Base-by-base conservation (phyloP, 2,797 vertebrate genomes). In the Onychomys torridus region DNA sequence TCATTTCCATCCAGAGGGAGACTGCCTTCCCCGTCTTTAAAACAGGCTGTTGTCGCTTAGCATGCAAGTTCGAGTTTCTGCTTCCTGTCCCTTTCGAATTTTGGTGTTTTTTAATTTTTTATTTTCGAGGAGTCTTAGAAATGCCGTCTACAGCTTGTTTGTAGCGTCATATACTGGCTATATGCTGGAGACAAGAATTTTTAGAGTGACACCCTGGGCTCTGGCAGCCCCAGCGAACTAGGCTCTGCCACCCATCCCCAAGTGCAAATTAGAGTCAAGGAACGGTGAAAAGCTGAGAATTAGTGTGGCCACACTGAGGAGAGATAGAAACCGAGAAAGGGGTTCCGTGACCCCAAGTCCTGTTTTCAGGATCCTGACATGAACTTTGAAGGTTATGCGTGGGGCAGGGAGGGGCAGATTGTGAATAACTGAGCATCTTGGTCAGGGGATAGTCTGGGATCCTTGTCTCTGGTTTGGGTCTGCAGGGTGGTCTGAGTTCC, bases 61-160 rank as follows among this genome's bases (percentile, higher is more conserved):
- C 61, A 89, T 88, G 91, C n/a, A 90, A 34, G 55, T 69, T 93
- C n/a, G 23, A 46, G 59, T 71, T 96, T 93, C 77, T 75, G 32
- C 21, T 89, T 91, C 69, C 81, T 71, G 46, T 76, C 77, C 34
- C 88, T 90, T 90, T 65, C 73, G 82, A 52, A 46, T 12, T 90
- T 93, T 84, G 43, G 0, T 3, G n/a, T 59, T 85, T 76, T 71
- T 9, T 71, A 17, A n/a, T 71, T 75, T 43, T 4, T 71, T 46
- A 32, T 25, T 40, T 87, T 40, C 93, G 40, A 91, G 65, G 1
- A 29, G 7, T 55, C 57, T 79, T 93, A 88, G 69, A 90, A 93
- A 84, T 95, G 82, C 37, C 87, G 21, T 61, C 55, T 75, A 4
- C 14, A 77, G 75, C 6, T 32, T 57, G 59, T 69, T 17, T 90